These are phyloP conservation scores for Nymphicus hollandicus DNA, from an alignment of 2,113 vertebrate genomes.

Conservation along the genomic window DNA sequence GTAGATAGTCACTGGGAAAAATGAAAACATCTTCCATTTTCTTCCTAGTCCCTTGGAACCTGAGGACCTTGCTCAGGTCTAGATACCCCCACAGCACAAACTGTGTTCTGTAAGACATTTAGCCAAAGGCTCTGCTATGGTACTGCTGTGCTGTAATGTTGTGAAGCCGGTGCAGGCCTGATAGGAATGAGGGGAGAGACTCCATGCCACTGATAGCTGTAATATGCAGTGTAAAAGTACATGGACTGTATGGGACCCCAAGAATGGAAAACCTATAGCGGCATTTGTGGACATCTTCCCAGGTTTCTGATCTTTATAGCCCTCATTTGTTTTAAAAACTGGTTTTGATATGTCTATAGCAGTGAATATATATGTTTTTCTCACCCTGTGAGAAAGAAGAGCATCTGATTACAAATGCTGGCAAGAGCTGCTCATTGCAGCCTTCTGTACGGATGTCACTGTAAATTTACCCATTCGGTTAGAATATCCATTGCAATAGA, in stretches of 20 bases:
- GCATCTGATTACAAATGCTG: not conserved
- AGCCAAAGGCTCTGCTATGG: not conserved
- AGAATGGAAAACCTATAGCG: not conserved
- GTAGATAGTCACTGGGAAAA: not conserved
- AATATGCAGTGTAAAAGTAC: fast-evolving
- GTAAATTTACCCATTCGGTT: not conserved
- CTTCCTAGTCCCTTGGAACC: not conserved
- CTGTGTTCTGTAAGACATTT: not conserved
- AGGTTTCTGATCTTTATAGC: not conserved
- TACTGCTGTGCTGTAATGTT: not conserved
- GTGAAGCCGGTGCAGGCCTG: not conserved
- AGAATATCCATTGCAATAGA: not conserved
- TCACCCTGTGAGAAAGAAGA: not conserved
- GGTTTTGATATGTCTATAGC: not conserved
- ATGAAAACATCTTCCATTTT: not conserved
- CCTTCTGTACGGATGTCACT: not conserved
- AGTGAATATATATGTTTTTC: not conserved
- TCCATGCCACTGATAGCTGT: not conserved
- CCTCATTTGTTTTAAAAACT: not conserved
- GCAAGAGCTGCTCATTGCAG: not conserved
- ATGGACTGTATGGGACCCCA: not conserved
- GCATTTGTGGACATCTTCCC: not conserved
- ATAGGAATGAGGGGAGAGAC: not conserved
- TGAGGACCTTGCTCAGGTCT: not conserved
- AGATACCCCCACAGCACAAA: not conserved